These are phyloP conservation scores for Atta texana DNA, from an alignment of 1,140 invertebrate genomes.

Conservation along the genomic window DNA sequence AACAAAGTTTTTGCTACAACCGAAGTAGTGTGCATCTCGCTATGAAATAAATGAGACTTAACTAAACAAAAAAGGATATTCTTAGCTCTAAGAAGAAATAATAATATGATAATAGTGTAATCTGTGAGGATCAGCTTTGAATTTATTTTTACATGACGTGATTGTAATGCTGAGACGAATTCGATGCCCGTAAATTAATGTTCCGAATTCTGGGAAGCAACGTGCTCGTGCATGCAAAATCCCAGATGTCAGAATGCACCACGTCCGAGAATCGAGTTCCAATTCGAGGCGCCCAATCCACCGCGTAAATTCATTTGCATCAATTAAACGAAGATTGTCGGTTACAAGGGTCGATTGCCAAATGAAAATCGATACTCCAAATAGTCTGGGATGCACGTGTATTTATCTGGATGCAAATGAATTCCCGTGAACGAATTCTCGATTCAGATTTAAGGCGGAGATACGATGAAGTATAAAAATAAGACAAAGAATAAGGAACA, in stretches of 20 bases:
- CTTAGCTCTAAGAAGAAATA: slow-evolving; percentile 79
- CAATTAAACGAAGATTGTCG: slow-evolving; percentile 31
- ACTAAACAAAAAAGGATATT: slow-evolving; percentile 72
- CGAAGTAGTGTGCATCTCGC: slow-evolving; percentile 83
- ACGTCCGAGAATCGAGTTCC: slow-evolving; percentile 61
- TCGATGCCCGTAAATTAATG: slow-evolving; percentile 73
- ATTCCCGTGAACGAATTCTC: slow-evolving; percentile 30
- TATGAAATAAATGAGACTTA: slow-evolving; percentile 79
- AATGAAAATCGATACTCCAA: slow-evolving; percentile 24
- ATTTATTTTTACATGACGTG: slow-evolving; percentile 86
- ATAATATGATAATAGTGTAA: slow-evolving; percentile 78
- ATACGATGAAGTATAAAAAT: background rate
- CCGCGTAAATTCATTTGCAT: slow-evolving; percentile 32
- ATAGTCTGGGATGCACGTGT: background rate
- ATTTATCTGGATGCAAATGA: slow-evolving; percentile 25
- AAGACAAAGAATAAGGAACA: background rate
- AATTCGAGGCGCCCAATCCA: background rate
- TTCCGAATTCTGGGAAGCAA: slow-evolving; percentile 77
- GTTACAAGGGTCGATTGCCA: slow-evolving; percentile 12
- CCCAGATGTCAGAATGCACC: slow-evolving; percentile 55
- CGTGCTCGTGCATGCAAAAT: slow-evolving; percentile 62
- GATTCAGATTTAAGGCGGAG: background rate
- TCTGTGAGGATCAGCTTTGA: slow-evolving; percentile 83
- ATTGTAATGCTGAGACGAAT: slow-evolving; percentile 75
- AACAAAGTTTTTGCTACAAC: slow-evolving; percentile 85